Evolutionary conservation across 1,140 invertebrate species (phyloP).

Genomic region (Plutomurus gul): DNA sequence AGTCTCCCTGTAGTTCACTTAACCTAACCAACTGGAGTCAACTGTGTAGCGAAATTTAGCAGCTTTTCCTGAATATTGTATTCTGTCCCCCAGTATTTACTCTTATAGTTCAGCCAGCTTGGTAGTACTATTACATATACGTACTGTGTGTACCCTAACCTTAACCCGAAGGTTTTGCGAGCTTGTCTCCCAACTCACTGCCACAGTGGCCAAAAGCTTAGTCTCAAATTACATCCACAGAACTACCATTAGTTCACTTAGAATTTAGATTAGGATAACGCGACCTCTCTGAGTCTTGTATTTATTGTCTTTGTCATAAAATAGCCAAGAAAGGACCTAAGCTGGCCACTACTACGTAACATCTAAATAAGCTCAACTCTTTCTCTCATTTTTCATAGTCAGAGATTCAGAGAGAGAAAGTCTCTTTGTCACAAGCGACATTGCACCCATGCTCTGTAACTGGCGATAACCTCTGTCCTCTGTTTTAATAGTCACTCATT

Average conservation of each 20-base stretch:
- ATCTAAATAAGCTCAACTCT: neutral
- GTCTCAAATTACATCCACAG: neutral
- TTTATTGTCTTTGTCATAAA: neutral
- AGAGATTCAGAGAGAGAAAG: too few species aligned
- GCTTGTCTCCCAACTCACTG: neutral
- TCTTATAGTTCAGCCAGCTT: neutral
- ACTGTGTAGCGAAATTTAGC: neutral
- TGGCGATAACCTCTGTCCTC: too few species aligned
- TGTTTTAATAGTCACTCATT: too few species aligned
- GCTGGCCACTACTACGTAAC: too few species aligned
- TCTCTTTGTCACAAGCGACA: too few species aligned
- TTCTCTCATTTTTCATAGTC: too few species aligned
- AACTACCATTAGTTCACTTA: neutral
- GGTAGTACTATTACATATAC: neutral
- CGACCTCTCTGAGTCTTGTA: neutral
- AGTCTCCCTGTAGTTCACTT: neutral
- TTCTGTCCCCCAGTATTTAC: neutral
- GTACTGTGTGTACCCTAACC: neutral
- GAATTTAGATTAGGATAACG: neutral
- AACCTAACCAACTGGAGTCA: neutral
- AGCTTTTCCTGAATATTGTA: neutral
- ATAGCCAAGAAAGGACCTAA: neutral
- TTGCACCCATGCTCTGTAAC: too few species aligned
- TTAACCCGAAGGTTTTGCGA: neutral
- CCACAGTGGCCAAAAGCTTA: neutral